Evolutionary conservation across 2,113 vertebrate species (phyloP).

Genomic region (Cottus gobio): DNA sequence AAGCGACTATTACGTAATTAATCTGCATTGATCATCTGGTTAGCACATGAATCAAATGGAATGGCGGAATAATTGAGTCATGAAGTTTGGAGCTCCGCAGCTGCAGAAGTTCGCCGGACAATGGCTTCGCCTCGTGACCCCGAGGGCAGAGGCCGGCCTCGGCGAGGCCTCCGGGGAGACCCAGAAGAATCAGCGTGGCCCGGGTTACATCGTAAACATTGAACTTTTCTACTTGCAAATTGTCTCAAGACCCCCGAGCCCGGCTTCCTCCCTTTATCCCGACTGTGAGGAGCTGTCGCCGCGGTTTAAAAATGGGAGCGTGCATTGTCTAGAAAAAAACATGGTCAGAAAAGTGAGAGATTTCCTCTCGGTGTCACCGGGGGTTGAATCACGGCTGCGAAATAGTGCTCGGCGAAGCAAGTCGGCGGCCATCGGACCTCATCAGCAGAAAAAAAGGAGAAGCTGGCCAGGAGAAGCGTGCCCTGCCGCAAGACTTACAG

Average conservation of each 20-base stretch:
- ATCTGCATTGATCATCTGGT: constrained; percentile 92
- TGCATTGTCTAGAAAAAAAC: constrained; percentile 64
- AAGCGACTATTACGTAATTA: constrained; percentile 92
- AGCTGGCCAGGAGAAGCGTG: constrained; percentile 40
- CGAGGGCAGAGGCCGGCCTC: constrained; percentile 61
- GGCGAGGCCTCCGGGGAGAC: constrained; percentile 70
- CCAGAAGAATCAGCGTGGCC: constrained; percentile 74
- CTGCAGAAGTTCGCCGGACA: constrained; percentile 57
- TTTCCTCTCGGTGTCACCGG: constrained; percentile 56
- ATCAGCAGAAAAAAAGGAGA: constrained; percentile 68
- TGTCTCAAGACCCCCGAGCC: constrained; percentile 74
- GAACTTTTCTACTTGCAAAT: constrained; percentile 64
- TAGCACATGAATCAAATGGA: constrained; percentile 88
- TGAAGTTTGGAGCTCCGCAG: constrained; percentile 75
- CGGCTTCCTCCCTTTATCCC: constrained; percentile 83
- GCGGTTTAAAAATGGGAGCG: constrained; percentile 56
- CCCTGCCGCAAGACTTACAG: constrained; percentile 71
- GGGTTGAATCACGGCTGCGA: constrained; percentile 66
- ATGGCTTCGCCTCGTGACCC: constrained; percentile 61
- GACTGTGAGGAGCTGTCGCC: constrained; percentile 75
- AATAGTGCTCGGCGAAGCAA: constrained; percentile 78
- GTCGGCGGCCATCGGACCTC: constrained; percentile 52
- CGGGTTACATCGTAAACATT: constrained; percentile 55
- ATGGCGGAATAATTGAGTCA: constrained; percentile 87
- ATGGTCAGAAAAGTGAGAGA: constrained; percentile 35